Base-by-base conservation (phyloP, 2,113 vertebrate genomes). In the Tenebrosternarchus preto region DNA sequence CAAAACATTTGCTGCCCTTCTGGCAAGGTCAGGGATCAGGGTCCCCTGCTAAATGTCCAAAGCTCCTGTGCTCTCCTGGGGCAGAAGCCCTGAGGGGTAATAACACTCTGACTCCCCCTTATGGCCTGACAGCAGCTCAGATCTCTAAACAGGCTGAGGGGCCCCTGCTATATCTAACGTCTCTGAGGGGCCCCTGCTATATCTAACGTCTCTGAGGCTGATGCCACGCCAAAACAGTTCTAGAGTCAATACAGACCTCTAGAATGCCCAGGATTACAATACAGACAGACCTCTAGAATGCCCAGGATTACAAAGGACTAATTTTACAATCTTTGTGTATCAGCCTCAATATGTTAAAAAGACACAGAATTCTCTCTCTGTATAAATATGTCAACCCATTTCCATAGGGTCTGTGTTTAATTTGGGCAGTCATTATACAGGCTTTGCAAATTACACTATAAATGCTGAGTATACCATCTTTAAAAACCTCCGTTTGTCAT, bases 1-100 rank as follows among this genome's bases (percentile, higher is more conserved):
- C 84, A 88, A 92, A 93, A 91, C 90, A 93, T 92, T 93, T 92
- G 90, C 90, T 91, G 88, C 88, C 93, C 93, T 93, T 93, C 92
- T 92, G 92, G 92, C 92, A 93, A 93, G 92, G 92, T 93, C 90
- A 90, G 29, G 85, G 92, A 91, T 93, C 91, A 91, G 69, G 83
- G 87, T 93, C 90, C 88, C 87, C 88, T 82, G 92, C 88, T 92
- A 91, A 89, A 90, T 82, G 91, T 93, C 93, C 91, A 90, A 87
- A 90, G 78, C 88, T 79, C 86, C 81, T 85, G 68, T 61, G 82
- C 80, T 86, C 88, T 83, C 71, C 59, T 56, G 66, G 79, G 53
- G 73, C 61, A 57, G 85, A 80, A 77, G 84, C 84, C 84, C 84
- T 82, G 67, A 82, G 80, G 84, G 80, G 80, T 70, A 70, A 73